Percentiles rank a stretch among this genome's conserved stretches.
Conservation (phyloP, 2,113 vertebrate genomes). For the Scatophagus argus region DNA sequence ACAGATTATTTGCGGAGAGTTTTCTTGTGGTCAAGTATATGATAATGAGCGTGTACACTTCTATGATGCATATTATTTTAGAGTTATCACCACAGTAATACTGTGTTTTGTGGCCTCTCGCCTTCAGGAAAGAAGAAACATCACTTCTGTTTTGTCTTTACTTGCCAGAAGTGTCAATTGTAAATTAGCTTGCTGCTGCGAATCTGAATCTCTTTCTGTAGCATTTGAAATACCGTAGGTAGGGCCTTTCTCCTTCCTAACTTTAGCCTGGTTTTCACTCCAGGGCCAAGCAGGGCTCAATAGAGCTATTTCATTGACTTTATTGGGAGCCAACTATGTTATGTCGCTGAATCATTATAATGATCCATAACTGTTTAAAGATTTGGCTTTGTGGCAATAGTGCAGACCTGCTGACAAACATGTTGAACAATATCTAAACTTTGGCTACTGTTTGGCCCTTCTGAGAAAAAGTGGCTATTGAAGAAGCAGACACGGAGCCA, state of each 20-base stretch:
- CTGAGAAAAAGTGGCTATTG: constrained; percentile 51
- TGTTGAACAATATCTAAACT: neutral
- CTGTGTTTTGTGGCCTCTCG: neutral
- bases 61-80: neutral
- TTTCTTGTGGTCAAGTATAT: neutral
- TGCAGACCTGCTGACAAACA: neutral
- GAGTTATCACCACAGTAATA: neutral
- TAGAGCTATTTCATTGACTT: neutral
- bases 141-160: neutral
- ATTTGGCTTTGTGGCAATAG: neutral
- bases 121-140: neutral
- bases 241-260: constrained; percentile 41
- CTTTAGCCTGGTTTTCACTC: constrained; percentile 51
- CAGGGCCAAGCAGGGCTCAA: constrained; percentile 32
- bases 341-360: neutral
- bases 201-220: constrained; percentile 5
- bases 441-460: constrained; percentile 45
- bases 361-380: neutral
- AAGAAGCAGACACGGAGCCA: constrained; percentile 68
- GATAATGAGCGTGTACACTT: neutral
- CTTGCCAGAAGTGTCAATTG: neutral
- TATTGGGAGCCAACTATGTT: neutral
- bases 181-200: constrained; percentile 8
- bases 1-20: neutral
- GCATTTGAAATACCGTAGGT: neutral